A percentile compares a stretch with the other conserved stretches of the same genome.
These are phyloP conservation scores for Stigmatopora nigra DNA, from an alignment of 2,113 vertebrate genomes.

Conservation along the genomic window DNA sequence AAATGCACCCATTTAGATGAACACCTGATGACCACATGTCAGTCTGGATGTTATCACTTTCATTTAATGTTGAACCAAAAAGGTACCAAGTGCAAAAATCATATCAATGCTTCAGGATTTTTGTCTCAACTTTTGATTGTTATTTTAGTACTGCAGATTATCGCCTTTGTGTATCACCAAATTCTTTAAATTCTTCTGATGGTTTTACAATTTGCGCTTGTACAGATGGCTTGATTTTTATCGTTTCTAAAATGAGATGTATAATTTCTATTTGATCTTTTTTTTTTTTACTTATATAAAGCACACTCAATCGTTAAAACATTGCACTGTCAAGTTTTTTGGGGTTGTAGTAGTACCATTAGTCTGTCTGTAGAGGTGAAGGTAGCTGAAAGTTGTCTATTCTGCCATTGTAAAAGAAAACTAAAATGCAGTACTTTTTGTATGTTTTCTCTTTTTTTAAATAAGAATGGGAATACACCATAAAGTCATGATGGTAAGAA, in stretches of 20 bases:
- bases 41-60: no score
- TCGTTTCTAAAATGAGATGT: constrained; percentile 18
- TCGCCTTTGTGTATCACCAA: constrained; percentile 4
- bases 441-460: neutral
- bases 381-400: no score
- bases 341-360: neutral
- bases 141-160: neutral
- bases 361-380: neutral
- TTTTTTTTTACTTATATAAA: neutral
- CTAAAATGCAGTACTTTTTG: neutral
- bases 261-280: constrained; percentile 8
- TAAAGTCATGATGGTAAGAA: neutral
- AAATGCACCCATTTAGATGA: no score
- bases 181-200: constrained; percentile 1
- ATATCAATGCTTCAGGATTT: neutral
- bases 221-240: constrained; percentile 26
- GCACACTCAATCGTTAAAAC: constrained; percentile 25
- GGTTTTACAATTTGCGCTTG: constrained; percentile 36
- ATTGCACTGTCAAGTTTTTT: neutral
- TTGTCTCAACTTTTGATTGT: neutral
- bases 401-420: neutral
- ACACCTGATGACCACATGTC: no score
- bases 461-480: neutral
- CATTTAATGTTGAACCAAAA: neutral
- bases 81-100: neutral